Evolutionary conservation across 2,797 vertebrate species (phyloP), one percentile per base, ranked within the genome.

Genomic region (Tachyglossus aculeatus): DNA sequence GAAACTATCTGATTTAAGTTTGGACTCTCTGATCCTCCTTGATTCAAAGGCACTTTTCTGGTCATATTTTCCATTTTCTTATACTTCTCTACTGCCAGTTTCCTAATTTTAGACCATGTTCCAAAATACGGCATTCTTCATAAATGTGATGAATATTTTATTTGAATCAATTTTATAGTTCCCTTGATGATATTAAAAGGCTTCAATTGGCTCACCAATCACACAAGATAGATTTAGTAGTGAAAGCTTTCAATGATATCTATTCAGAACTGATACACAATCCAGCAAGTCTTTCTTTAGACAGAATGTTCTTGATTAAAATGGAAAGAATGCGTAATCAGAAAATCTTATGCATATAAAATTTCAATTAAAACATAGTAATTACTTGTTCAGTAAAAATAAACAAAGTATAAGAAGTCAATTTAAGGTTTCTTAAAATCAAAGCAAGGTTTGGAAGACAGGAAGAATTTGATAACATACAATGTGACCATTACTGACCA

Each of bases 231-330:
- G 7, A 59, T 70, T 83, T 78, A 73, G 52, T 66, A 50, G 7
- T 71, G 21, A 44, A 67, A 50, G 7, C 52, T 75, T 84, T 77
- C 81, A 84, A 12, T 82, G 19, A 41, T 40, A 40, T 12, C 45
- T 69, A 53, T 79, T 88, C 72, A 85, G 51, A 80, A 75, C 22
- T 31, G 76, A 50, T 78, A 50, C 25, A 72, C 21, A 74, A 65
- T 18, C 63, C 9, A 68, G 4, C 0, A 0, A 22, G 6, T 47
- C 2, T 2, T 65, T 47, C 2, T 2, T 65, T 25, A 63, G 5
- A 65, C 66, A 82, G 16, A 64, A 81, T 73, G 38, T n/a, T 69
- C 43, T 25, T 25, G 36, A 52, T 54, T 61, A 44, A 58, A 71
- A 33, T 69, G 65, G 57, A 45, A 16, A 78, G 69, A 57, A 60